These are phyloP conservation scores for Oncorhynchus masou DNA, from an alignment of 2,113 vertebrate genomes.

Conservation along the genomic window DNA sequence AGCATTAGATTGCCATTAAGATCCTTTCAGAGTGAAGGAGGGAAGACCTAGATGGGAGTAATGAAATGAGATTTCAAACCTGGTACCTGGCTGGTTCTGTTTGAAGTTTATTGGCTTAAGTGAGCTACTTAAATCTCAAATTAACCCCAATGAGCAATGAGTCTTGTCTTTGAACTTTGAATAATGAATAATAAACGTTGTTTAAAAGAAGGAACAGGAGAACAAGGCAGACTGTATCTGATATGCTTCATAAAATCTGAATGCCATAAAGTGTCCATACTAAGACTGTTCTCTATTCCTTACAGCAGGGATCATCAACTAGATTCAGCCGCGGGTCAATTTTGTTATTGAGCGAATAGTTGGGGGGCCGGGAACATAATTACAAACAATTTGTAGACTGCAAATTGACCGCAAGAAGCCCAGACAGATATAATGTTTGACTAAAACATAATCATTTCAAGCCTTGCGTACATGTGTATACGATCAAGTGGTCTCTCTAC, in stretches of 20 bases:
- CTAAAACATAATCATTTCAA: no score
- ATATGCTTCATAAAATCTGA: background rate
- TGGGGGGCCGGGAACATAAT: no score
- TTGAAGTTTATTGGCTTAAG: slow-evolving; percentile 40
- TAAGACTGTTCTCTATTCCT: background rate
- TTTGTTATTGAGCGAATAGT: no score
- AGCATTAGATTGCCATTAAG: no score
- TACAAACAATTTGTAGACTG: no score
- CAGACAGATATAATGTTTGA: no score
- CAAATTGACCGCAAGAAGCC: no score
- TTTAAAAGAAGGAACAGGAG: background rate
- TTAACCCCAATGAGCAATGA: slow-evolving; percentile 24
- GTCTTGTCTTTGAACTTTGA: slow-evolving; percentile 24
- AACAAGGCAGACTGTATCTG: background rate
- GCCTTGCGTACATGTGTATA: no score
- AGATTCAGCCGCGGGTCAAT: no score
- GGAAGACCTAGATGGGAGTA: slow-evolving; percentile 37
- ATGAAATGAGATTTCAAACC: slow-evolving; percentile 31
- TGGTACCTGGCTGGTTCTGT: slow-evolving; percentile 9
- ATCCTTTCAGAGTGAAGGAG: background rate
- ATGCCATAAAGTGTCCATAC: background rate
- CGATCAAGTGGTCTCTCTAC: no score
- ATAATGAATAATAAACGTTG: slow-evolving; percentile 1
- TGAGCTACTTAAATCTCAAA: slow-evolving; percentile 24
- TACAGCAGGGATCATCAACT: no score